Evolutionary conservation across 2,888 invertebrate genomes (phyloP).

Genomic region (Epinotia brunnichana): DNA sequence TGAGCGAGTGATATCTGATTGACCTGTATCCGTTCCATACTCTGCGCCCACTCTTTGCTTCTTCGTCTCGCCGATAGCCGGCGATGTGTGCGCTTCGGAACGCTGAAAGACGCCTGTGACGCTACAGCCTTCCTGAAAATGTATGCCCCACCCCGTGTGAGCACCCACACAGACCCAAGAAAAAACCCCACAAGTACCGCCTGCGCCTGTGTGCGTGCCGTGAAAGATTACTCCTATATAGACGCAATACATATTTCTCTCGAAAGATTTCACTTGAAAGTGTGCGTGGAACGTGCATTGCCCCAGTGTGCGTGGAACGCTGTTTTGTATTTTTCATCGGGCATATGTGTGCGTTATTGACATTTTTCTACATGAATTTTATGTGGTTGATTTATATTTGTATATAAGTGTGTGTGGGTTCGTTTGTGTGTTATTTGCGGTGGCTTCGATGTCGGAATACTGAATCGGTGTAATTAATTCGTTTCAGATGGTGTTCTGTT

Average conservation of each 20-base stretch:
- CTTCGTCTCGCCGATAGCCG: conserved; percentile 82
- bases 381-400: conserved; percentile 75
- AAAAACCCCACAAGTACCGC: conserved; percentile 68
- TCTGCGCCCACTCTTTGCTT: conserved; percentile 74
- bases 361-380: conserved; percentile 83
- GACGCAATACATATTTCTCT: conserved; percentile 67
- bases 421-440: conserved; percentile 70
- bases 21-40: conserved; percentile 50
- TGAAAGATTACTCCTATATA: conserved; percentile 77
- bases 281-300: conserved; percentile 48
- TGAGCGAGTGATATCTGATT: background rate
- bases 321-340: conserved; percentile 58
- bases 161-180: conserved; percentile 62
- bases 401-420: conserved; percentile 56
- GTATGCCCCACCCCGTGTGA: conserved; percentile 64
- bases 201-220: conserved; percentile 58
- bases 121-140: conserved; percentile 80
- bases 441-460: conserved; percentile 74
- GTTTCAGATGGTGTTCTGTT: conserved; percentile 63
- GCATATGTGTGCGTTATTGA: conserved; percentile 72
- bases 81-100: conserved; percentile 80
- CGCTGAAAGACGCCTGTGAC: conserved; percentile 83
- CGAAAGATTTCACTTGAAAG: conserved; percentile 61
- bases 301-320: conserved; percentile 54
- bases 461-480: conserved; percentile 78